Conservation (phyloP, 64 coral and sea anemone species). For the Montipora foliosa region DNA sequence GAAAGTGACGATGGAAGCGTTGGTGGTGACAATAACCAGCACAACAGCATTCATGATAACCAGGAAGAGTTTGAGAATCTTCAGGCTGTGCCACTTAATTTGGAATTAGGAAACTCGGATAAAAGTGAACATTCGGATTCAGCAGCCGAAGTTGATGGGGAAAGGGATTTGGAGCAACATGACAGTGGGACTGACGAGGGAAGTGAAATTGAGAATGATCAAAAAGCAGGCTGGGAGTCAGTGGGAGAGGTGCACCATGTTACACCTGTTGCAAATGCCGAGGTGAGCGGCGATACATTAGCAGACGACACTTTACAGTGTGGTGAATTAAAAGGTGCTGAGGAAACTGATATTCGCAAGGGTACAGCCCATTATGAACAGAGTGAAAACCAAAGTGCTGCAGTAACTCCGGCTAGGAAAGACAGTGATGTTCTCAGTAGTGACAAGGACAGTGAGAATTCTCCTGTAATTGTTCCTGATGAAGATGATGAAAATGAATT, state of each 20-base stretch:
- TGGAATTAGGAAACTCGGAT: background rate
- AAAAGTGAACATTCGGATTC: constrained; percentile 32
- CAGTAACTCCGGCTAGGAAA: background rate
- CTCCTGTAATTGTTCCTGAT: constrained; percentile 6
- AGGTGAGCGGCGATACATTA: background rate
- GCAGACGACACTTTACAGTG: background rate
- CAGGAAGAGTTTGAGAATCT: background rate
- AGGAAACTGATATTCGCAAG: background rate
- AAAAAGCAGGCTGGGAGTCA: background rate
- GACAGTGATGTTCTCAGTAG: background rate
- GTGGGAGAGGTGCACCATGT: background rate
- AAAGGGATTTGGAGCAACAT: background rate
- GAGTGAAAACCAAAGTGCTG: background rate
- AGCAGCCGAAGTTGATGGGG: background rate
- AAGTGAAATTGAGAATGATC: background rate
- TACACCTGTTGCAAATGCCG: background rate
- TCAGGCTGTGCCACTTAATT: background rate
- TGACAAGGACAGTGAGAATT: background rate
- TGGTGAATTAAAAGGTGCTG: background rate
- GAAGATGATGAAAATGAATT: constrained; percentile 39
- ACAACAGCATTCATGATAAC: background rate
- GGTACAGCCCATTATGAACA: background rate
- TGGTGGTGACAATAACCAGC: background rate
- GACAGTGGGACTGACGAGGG: background rate
- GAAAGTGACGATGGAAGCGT: background rate